Evolutionary conservation across 2,797 vertebrate species (phyloP), one percentile per base, ranked within the genome.

Genomic region (Ficedula albicollis): DNA sequence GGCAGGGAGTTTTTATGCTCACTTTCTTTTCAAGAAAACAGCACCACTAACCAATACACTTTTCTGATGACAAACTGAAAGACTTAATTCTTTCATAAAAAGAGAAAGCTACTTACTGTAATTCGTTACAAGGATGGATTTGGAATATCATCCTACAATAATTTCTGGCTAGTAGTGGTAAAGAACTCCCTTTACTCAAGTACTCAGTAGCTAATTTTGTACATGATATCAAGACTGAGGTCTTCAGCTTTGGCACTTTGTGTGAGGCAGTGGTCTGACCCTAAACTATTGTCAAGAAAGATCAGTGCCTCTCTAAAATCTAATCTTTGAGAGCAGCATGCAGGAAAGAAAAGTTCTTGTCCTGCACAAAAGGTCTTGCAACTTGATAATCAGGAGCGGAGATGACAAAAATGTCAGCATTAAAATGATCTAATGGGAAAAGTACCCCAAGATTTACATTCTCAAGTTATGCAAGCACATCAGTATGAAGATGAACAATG

Each of bases 1-100:
- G 84, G 38, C 41, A 29, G 20, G n/a, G 68, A 94, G 76, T 21
- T 87, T 96, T 92, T 81, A 72, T 19, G 14, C 26, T 86, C 66
- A 51, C 22, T 94, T 86, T 74, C 44, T 81, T 96, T 96, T 85
- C 89, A 86, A 92, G 87, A 70, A 96, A 96, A 91, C 84, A 80
- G 55, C 39, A 79, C 77, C 10, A 13, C 77, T 94, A 81, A 66
- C 39, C 46, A 83, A 38, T 29, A 73, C 5, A 26, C 8, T 91
- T 95, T 93, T 63, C 49, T 76, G 36, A 62, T 66, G 38, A 29
- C 58, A 80, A 83, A 89, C 39, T 19, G 3, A 2, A 82, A 85
- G 70, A 72, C 29, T 60, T 69, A 44, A 82, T 84, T 52, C 8
- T 90, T 93, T 90, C 49, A 70, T 23, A 36, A 79, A 83, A 91